Conservation (phyloP, 2,888 invertebrate species). For the Nowickia ferox region DNA sequence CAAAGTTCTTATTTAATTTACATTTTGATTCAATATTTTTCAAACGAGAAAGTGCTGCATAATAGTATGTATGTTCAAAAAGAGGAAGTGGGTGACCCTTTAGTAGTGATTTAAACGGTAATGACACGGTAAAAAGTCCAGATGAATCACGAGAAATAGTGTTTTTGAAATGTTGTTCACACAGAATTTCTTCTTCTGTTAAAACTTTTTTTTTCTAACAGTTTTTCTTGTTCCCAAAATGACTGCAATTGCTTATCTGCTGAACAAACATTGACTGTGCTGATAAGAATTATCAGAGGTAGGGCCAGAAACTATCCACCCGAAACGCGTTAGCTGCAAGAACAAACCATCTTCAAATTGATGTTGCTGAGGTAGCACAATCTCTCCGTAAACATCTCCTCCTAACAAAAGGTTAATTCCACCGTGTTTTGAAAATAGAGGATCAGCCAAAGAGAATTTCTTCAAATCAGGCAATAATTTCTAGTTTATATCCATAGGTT, state of each 20-base stretch:
- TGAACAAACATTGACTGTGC: constrained; percentile 9
- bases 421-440: too few species aligned
- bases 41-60: too few species aligned
- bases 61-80: constrained; percentile 11
- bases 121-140: constrained; percentile 22
- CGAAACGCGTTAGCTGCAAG: neutral
- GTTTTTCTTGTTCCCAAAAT: constrained; percentile 15
- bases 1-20: neutral
- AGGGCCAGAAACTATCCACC: too few species aligned
- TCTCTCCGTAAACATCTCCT: neutral
- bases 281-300: constrained; percentile 12
- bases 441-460: too few species aligned
- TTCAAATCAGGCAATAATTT: too few species aligned
- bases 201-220: constrained; percentile 14
- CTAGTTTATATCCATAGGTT: too few species aligned
- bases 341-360: neutral
- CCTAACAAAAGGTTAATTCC: too few species aligned
- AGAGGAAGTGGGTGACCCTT: too few species aligned
- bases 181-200: constrained; percentile 13
- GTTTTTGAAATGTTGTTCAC: too few species aligned
- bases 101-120: too few species aligned
- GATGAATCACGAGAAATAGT: constrained; percentile 20
- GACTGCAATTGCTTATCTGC: too few species aligned
- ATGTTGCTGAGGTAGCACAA: constrained; percentile 14
- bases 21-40: neutral